Percentiles rank a stretch among this genome's conserved stretches.
phyloP scores from a whole-genome alignment of 2,888 invertebrate genomes.

The Cephus rjabovi region DNA sequence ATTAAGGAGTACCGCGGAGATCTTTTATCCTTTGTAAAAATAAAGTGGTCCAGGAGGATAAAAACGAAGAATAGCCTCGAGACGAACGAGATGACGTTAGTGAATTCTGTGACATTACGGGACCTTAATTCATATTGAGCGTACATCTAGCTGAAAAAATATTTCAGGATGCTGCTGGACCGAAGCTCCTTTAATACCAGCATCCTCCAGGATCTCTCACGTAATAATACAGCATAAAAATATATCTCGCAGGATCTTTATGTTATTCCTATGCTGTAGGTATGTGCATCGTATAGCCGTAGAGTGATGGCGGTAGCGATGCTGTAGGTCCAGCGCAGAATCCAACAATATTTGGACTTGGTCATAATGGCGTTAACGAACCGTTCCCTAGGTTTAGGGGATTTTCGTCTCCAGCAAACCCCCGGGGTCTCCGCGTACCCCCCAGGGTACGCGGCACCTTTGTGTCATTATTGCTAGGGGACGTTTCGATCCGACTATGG shows the following conservation, averaged over 20 bases:
- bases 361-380: slow-evolving; percentile 51
- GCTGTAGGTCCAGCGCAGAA: slow-evolving; percentile 47
- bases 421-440: slow-evolving; percentile 17
- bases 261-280: not conserved
- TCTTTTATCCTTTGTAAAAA: not conserved
- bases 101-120: not conserved
- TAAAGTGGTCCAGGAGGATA: not conserved
- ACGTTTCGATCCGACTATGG: slow-evolving; percentile 8
- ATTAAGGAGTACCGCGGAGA: not conserved
- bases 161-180: not conserved
- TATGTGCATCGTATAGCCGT: not conserved
- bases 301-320: not conserved
- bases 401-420: slow-evolving; percentile 40
- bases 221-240: not conserved
- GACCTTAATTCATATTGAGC: not conserved
- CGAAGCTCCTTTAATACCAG: not conserved
- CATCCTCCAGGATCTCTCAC: not conserved
- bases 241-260: not conserved
- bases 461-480: slow-evolving; percentile 43
- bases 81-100: not conserved
- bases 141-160: not conserved
- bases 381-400: slow-evolving; percentile 41
- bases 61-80: not conserved
- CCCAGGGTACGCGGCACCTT: slow-evolving; percentile 39
- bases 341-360: slow-evolving; percentile 52